phyloP scores from a whole-genome alignment of 2,888 invertebrate species.

The Cephus sareptanus region DNA sequence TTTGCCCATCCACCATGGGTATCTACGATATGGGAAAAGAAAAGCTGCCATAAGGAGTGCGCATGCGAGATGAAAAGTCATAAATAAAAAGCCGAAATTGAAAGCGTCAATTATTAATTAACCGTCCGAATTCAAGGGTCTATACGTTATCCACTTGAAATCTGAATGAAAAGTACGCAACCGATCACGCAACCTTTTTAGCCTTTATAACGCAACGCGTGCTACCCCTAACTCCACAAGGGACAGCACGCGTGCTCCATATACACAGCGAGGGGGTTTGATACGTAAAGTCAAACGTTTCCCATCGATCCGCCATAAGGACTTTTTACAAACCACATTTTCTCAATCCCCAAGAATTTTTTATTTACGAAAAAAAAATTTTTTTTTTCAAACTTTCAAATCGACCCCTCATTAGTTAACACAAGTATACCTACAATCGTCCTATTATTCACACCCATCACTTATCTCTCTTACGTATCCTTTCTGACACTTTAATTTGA shows the following conservation, averaged over 20 bases:
- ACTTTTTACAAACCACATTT: neutral
- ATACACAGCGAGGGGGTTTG: neutral
- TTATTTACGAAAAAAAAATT: too few species aligned
- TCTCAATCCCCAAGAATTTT: too few species aligned
- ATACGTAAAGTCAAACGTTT: neutral
- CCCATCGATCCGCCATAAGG: neutral
- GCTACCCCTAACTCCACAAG: neutral
- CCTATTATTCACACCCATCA: too few species aligned
- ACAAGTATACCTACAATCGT: too few species aligned
- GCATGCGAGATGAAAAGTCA: too few species aligned
- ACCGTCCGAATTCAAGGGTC: constrained; percentile 40
- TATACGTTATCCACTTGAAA: constrained; percentile 47
- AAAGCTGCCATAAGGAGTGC: too few species aligned
- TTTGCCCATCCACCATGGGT: too few species aligned
- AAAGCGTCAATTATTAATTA: constrained; percentile 55
- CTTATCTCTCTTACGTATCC: too few species aligned
- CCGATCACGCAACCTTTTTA: constrained; percentile 21
- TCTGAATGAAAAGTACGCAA: constrained; percentile 32
- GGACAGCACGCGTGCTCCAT: neutral
- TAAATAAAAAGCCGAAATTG: constrained; percentile 12
- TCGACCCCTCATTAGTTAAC: too few species aligned
- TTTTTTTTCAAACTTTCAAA: too few species aligned
- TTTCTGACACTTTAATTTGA: too few species aligned
- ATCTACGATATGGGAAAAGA: too few species aligned
- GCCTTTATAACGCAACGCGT: neutral